Percentiles rank a stretch among this genome's conserved stretches.
phyloP scores from a whole-genome alignment of 2,888 invertebrate species.

The Drosophila mayaguana region DNA sequence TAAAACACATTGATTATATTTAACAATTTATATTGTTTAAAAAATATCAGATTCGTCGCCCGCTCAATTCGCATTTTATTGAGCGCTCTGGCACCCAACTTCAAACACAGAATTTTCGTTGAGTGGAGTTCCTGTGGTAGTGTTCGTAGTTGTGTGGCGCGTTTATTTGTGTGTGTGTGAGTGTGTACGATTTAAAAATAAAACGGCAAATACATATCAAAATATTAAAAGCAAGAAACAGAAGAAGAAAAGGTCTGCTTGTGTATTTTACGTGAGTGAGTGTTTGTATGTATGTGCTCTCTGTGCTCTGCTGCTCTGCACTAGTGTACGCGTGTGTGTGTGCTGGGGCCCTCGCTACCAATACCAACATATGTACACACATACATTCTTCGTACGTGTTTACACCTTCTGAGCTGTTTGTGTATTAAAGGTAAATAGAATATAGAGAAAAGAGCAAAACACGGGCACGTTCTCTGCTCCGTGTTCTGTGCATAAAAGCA shows the following conservation, averaged over 20 bases:
- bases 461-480: slow-evolving; percentile 45
- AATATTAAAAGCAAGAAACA: slow-evolving; percentile 67
- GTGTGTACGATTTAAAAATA: slow-evolving; percentile 76
- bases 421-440: slow-evolving; percentile 72
- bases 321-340: slow-evolving; percentile 29
- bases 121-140: slow-evolving; percentile 30
- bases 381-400: slow-evolving; percentile 50
- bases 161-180: slow-evolving; percentile 39
- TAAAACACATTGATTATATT: slow-evolving; percentile 13
- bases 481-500: slow-evolving; percentile 39
- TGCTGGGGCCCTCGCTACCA: slow-evolving; percentile 39
- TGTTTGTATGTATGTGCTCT: slow-evolving; percentile 3
- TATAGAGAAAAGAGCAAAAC: slow-evolving; percentile 60
- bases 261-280: slow-evolving; percentile 21
- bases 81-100: background rate
- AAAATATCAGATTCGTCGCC: slow-evolving; percentile 1
- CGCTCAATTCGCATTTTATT: slow-evolving; percentile 21
- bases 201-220: slow-evolving; percentile 76
- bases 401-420: slow-evolving; percentile 68
- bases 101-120: slow-evolving; percentile 6
- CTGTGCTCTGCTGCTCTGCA: slow-evolving; percentile 27
- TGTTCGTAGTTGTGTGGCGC: slow-evolving; percentile 23
- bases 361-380: slow-evolving; percentile 43
- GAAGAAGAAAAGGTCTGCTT: slow-evolving; percentile 37
- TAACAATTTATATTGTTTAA: slow-evolving; percentile 10